phyloP scores from a whole-genome alignment of 2,888 invertebrate genomes.

The Standfussiana lucernea region DNA sequence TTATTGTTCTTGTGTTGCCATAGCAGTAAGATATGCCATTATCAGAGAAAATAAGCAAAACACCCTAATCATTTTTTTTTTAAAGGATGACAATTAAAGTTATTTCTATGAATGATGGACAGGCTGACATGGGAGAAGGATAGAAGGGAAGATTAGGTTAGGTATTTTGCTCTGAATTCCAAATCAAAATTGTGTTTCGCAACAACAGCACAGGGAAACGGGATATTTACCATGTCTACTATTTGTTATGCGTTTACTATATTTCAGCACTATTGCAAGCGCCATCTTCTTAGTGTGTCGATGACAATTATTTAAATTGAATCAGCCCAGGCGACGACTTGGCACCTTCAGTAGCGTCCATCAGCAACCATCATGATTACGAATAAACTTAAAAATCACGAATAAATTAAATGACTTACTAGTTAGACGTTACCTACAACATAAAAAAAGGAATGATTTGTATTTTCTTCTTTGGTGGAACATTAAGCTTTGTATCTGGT shows the following conservation, averaged over 20 bases:
- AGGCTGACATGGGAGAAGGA: not conserved
- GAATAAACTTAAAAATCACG: not conserved
- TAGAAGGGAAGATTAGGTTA: not conserved
- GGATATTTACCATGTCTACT: not conserved
- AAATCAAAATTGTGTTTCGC: not conserved
- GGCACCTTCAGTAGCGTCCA: too few relatives aligned
- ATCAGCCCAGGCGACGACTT: too few relatives aligned
- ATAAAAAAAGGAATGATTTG: not conserved
- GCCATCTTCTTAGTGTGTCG: too few relatives aligned
- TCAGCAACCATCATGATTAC: too few relatives aligned
- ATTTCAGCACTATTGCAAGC: not conserved
- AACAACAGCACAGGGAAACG: too few relatives aligned
- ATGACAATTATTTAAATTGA: too few relatives aligned
- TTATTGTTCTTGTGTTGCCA: constrained; percentile 5
- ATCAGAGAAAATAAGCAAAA: not conserved
- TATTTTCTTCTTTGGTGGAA: not conserved
- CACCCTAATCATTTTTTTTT: too few relatives aligned
- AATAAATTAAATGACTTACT: not conserved
- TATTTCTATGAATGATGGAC: too few relatives aligned
- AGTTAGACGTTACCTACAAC: not conserved
- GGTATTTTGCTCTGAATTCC: not conserved
- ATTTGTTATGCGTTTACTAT: not conserved
- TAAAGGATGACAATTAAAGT: too few relatives aligned
- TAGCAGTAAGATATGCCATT: not conserved
- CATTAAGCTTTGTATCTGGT: not conserved